A percentile compares a stretch with the other conserved stretches of the same genome.
These are phyloP conservation scores for Ceratosolen solmsi DNA, from an alignment of 1,140 invertebrate species.

Conservation along the genomic window DNA sequence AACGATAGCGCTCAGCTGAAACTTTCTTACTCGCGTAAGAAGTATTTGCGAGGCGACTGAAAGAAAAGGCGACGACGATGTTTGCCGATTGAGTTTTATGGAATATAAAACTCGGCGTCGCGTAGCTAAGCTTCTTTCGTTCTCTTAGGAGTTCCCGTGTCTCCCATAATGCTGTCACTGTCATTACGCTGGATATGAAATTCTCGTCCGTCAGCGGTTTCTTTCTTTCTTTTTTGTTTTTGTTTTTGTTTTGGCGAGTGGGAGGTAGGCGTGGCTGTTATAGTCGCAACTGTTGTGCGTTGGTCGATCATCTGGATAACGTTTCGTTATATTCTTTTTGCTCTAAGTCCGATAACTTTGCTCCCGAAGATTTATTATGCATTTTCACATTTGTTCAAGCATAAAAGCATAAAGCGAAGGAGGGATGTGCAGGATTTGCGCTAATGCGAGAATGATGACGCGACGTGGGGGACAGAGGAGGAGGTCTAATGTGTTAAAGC, in stretches of 20 bases:
- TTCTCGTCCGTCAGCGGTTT: constrained; percentile 29
- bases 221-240: background rate
- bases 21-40: constrained; percentile 8
- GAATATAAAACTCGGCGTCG: constrained; percentile 29
- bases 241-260: background rate
- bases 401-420: background rate
- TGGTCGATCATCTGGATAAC: constrained; percentile 27
- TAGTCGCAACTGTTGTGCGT: background rate
- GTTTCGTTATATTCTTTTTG: background rate
- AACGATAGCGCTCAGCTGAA: background rate
- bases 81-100: constrained; percentile 39
- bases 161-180: background rate
- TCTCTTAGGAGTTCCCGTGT: background rate
- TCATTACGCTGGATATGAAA: constrained; percentile 48
- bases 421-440: background rate
- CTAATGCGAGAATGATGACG: background rate
- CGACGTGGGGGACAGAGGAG: no score
- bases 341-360: background rate
- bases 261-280: background rate
- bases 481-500: background rate
- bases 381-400: constrained; percentile 12
- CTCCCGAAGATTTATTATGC: constrained; percentile 26
- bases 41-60: background rate
- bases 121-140: background rate
- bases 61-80: background rate